Percentiles rank a stretch among this genome's conserved stretches.
Evolutionary conservation across 1,140 invertebrate species (phyloP).

Genomic region (Harlomillsia oculata): DNA sequence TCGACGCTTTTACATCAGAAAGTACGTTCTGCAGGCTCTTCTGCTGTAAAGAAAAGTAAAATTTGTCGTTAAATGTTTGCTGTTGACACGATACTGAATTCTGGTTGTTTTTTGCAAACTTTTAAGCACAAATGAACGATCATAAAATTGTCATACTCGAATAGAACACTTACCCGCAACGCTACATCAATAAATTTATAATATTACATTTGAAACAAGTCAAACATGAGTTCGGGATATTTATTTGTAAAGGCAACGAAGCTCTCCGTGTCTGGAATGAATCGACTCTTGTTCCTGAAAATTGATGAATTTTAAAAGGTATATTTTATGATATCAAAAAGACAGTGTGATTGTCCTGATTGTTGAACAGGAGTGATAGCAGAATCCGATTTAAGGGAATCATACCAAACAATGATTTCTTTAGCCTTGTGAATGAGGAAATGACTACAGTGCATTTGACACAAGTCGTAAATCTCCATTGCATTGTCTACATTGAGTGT

Average conservation of each 20-base stretch:
- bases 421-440: constrained; percentile 16
- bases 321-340: not conserved
- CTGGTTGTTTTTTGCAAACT: too few relatives aligned
- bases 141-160: too few relatives aligned
- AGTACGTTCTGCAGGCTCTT: too few relatives aligned
- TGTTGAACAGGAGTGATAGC: not conserved
- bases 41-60: too few relatives aligned
- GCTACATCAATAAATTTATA: not conserved
- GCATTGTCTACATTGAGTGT: constrained; percentile 18
- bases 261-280: constrained; percentile 12
- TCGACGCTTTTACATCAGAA: too few relatives aligned
- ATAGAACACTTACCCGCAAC: not conserved
- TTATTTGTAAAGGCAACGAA: constrained; percentile 22
- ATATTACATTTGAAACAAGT: constrained; percentile 11
- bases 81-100: too few relatives aligned
- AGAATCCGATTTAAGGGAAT: not conserved
- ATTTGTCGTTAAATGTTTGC: too few relatives aligned
- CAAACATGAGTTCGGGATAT: constrained; percentile 27
- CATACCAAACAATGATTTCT: constrained; percentile 27
- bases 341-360: not conserved
- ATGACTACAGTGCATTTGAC: constrained; percentile 11
- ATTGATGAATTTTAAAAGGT: not conserved
- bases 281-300: constrained; percentile 21
- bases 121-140: too few relatives aligned
- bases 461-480: constrained; percentile 24